Percentiles rank a stretch among this genome's conserved stretches.
phyloP scores from a whole-genome alignment of 2,113 vertebrate species.

The Pedionomus torquatus region DNA sequence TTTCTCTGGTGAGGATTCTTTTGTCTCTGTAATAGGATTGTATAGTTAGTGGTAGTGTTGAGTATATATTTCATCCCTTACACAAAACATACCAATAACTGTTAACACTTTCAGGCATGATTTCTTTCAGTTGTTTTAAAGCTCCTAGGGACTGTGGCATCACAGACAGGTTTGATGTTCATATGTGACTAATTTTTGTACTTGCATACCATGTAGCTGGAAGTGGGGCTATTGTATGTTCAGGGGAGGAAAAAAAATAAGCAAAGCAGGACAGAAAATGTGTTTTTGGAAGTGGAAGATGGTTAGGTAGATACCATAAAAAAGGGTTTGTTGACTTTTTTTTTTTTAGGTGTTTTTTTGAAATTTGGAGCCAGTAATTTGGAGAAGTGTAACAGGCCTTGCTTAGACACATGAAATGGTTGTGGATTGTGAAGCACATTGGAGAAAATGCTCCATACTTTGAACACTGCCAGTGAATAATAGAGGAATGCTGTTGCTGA shows the following conservation, averaged over 20 bases:
- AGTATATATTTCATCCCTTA: accelerated
- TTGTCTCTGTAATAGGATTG: neutral
- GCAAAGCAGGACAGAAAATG: neutral
- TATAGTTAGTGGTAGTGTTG: too few relatives aligned
- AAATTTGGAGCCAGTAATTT: neutral
- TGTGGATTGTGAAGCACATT: neutral
- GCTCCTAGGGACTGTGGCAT: neutral
- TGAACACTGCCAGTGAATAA: neutral
- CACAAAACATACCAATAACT: neutral
- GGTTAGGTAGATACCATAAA: neutral
- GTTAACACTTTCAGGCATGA: neutral
- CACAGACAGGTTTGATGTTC: neutral
- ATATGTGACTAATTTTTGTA: neutral
- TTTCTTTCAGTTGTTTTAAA: neutral
- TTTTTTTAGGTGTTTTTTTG: neutral
- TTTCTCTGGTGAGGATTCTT: neutral
- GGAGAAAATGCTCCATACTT: neutral
- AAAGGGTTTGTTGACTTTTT: neutral
- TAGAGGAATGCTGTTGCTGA: neutral
- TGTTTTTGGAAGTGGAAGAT: neutral
- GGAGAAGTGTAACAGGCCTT: neutral
- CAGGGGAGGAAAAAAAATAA: neutral
- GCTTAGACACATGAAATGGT: neutral
- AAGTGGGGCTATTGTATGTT: neutral
- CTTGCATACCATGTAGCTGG: accelerated